These are phyloP conservation scores for Bos javanicus DNA, from an alignment of 2,113 vertebrate species.

Conservation along the genomic window DNA sequence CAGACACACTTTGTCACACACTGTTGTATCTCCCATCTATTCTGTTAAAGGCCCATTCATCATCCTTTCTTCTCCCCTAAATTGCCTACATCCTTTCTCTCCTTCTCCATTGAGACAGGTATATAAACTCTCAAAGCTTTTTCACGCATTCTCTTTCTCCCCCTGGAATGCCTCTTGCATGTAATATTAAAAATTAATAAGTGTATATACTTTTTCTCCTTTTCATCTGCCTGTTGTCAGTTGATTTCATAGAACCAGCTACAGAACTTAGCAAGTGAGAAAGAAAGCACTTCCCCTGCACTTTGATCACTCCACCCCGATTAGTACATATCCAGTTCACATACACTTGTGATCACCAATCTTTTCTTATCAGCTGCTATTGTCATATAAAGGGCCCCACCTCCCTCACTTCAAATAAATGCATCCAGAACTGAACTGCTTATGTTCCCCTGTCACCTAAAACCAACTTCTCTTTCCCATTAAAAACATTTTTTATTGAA, in stretches of 20 bases:
- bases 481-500: neutral
- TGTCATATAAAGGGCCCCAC: neutral
- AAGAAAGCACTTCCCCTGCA: neutral
- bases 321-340: neutral
- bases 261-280: neutral
- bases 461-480: neutral
- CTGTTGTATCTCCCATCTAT: neutral
- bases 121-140: neutral
- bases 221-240: neutral
- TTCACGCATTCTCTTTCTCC: neutral
- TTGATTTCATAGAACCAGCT: neutral
- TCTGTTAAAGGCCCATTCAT: neutral
- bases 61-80: neutral
- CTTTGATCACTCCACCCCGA: neutral
- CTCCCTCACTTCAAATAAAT: neutral
- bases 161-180: neutral
- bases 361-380: neutral
- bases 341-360: neutral
- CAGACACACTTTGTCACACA: neutral
- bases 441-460: neutral
- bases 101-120: neutral
- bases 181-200: neutral
- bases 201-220: neutral
- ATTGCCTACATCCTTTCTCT: neutral
- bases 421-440: neutral